A percentile compares a stretch with the other conserved stretches of the same genome.
Conservation (phyloP, 2,797 vertebrate genomes). For the Echiichthys vipera region DNA sequence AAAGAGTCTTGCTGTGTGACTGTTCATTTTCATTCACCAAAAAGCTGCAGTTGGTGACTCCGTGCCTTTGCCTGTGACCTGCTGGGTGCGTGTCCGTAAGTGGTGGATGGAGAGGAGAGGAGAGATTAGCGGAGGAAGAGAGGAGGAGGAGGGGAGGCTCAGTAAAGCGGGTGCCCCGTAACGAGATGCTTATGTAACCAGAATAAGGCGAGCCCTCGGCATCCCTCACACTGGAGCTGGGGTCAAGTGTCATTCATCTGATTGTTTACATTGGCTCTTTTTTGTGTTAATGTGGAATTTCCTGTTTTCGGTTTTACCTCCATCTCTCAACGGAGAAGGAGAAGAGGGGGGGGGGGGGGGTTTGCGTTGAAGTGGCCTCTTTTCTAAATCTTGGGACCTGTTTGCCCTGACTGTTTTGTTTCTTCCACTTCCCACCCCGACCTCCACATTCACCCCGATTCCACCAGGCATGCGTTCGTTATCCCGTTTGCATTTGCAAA, state of each 20-base stretch:
- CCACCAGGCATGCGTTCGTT: conserved; percentile 73
- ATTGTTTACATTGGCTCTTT: conserved; percentile 81
- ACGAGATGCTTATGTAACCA: conserved; percentile 78
- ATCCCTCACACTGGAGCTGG: conserved; percentile 56
- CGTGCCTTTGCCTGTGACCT: conserved; percentile 42
- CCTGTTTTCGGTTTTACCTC: conserved; percentile 77
- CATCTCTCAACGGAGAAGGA: conserved; percentile 36
- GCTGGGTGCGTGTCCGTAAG: conserved; percentile 39
- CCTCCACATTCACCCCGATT: conserved; percentile 59
- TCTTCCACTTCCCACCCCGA: conserved; percentile 13
- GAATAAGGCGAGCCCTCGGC: conserved; percentile 63
- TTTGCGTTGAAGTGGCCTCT: conserved; percentile 61
- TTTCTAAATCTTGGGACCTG: conserved; percentile 67
- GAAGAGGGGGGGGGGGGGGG: conserved; percentile 18
- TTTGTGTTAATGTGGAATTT: conserved; percentile 86
- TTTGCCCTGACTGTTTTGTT: conserved; percentile 55
- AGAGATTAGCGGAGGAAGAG: conserved; percentile 44
- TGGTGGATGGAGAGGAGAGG: conserved; percentile 42
- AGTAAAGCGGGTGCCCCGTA: conserved; percentile 53
- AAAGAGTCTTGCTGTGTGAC: conserved; percentile 14
- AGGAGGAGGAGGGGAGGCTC: conserved; percentile 30
- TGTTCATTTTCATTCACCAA: conserved; percentile 40
- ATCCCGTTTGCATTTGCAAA: conserved; percentile 69
- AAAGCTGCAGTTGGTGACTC: conserved; percentile 41
- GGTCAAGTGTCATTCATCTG: conserved; percentile 80